A percentile compares a stretch with the other conserved stretches of the same genome.
Evolutionary conservation across 2,888 invertebrate species (phyloP).

Genomic region (Hoplodrina blanda): DNA sequence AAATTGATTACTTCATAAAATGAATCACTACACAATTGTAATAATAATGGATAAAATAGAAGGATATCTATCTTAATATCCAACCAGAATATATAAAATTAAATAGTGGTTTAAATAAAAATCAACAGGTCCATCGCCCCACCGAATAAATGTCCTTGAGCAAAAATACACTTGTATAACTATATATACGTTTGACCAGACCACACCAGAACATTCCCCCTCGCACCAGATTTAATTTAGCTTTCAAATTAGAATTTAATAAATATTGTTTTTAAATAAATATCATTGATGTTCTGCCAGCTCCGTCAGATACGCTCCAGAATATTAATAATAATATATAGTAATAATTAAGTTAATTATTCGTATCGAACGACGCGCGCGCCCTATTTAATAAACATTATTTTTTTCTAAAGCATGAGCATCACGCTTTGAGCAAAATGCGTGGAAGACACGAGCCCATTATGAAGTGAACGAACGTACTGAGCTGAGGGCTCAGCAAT

Average conservation of each 20-base stretch:
- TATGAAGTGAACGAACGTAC: too few species aligned
- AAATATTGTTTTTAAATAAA: too few species aligned
- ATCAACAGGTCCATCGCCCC: conserved; percentile 18
- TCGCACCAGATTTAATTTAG: not conserved
- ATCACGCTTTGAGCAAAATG: too few species aligned
- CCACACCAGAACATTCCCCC: too few species aligned
- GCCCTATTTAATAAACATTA: too few species aligned
- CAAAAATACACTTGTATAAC: conserved; percentile 4
- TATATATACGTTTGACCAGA: not conserved
- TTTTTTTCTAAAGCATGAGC: too few species aligned
- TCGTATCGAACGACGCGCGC: too few species aligned
- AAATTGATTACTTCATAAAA: conserved; percentile 46
- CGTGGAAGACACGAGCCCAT: too few species aligned
- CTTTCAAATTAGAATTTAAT: not conserved
- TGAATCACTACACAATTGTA: conserved; percentile 27
- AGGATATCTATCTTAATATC: conserved; percentile 29
- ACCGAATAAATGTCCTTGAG: conserved; percentile 23
- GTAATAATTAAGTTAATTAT: too few species aligned
- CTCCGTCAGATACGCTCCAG: not conserved
- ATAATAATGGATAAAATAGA: conserved; percentile 3
- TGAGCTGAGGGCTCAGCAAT: too few species aligned
- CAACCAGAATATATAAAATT: conserved; percentile 8
- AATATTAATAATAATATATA: not conserved
- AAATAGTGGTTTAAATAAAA: conserved; percentile 1
- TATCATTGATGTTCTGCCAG: not conserved